Percentiles rank a stretch among this genome's conserved stretches.
Conservation (phyloP, 1,140 invertebrate species). For the Formica selysi region DNA sequence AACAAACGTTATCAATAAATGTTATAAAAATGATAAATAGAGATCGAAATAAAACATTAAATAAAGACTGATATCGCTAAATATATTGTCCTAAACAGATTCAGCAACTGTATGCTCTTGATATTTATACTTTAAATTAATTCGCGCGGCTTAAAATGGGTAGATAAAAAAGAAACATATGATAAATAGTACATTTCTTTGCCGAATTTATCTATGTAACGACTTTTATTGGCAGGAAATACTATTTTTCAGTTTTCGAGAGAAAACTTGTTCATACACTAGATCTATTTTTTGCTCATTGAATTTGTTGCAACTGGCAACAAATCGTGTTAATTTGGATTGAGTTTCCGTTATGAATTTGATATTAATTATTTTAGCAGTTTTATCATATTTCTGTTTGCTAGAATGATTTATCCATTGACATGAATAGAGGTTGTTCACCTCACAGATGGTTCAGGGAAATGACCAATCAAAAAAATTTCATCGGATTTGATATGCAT, state of each 20-base stretch:
- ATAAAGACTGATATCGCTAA: neutral
- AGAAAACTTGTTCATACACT: neutral
- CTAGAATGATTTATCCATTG: neutral
- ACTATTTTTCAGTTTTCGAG: neutral
- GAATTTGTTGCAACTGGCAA: neutral
- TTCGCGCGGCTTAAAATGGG: neutral
- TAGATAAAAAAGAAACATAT: neutral
- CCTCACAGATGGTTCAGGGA: neutral
- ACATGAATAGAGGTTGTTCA: neutral
- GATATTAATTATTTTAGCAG: neutral
- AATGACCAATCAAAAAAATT: neutral
- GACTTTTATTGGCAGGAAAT: neutral
- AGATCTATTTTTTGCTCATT: neutral
- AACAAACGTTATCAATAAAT: neutral
- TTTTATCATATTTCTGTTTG: neutral
- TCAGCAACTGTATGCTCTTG: neutral
- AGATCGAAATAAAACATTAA: neutral
- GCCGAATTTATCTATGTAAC: neutral
- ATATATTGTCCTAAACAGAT: neutral
- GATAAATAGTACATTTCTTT: neutral
- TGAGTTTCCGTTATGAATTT: neutral
- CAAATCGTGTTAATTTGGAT: neutral
- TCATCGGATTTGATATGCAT: neutral
- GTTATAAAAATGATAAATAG: neutral
- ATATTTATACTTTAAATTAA: neutral